Evolutionary conservation across 2,888 invertebrate species (phyloP).

Genomic region (Callyntrura sp.): DNA sequence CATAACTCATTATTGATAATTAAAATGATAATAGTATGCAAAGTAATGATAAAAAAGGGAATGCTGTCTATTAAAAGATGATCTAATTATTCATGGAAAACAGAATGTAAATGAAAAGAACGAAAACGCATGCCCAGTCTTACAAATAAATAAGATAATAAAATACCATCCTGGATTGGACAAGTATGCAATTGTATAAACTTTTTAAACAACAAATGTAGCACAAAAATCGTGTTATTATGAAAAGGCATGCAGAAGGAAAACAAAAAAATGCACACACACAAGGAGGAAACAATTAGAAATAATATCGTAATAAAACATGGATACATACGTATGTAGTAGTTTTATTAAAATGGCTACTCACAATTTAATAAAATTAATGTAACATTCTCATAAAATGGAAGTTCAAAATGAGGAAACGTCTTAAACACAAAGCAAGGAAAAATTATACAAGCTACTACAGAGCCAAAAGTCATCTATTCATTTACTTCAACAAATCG

Average conservation of each 20-base stretch:
- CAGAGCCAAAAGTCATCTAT: no score
- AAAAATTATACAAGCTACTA: neutral
- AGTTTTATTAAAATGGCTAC: slow-evolving; percentile 52
- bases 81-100: no score
- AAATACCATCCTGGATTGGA: neutral
- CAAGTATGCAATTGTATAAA: neutral
- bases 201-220: neutral
- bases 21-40: neutral
- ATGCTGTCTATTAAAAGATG: no score
- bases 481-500: neutral
- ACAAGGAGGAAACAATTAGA: neutral
- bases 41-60: neutral
- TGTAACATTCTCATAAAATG: slow-evolving; percentile 40
- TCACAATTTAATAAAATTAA: slow-evolving; percentile 42
- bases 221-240: neutral
- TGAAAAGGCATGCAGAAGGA: neutral
- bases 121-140: neutral
- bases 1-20: neutral
- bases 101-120: no score
- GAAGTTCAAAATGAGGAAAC: neutral
- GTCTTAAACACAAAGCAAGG: no score
- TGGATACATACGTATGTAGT: neutral
- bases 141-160: neutral
- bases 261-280: neutral
- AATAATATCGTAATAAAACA: neutral